These are phyloP conservation scores for Polypedilum vanderplanki DNA, from an alignment of 1,140 invertebrate species.

Conservation along the genomic window DNA sequence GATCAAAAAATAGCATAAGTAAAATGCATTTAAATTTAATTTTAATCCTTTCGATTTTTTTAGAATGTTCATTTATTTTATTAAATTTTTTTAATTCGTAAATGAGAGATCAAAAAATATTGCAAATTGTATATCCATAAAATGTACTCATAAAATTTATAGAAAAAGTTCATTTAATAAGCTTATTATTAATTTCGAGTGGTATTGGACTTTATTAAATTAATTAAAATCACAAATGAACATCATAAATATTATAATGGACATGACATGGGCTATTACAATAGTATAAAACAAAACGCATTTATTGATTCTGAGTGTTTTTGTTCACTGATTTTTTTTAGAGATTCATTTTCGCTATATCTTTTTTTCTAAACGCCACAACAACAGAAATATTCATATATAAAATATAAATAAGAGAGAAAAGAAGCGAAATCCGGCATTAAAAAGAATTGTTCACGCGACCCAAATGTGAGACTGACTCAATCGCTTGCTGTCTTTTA, in stretches of 20 bases:
- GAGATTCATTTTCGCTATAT: no score
- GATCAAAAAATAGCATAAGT: no score
- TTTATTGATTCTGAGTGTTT: no score
- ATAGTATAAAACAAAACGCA: no score
- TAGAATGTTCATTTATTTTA: neutral
- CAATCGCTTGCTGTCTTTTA: neutral
- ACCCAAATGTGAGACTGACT: neutral
- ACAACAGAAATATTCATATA: no score
- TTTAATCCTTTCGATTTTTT: neutral
- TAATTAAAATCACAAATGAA: no score
- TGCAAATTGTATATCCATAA: neutral
- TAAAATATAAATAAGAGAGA: no score
- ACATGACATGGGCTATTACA: no score
- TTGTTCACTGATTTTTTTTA: no score
- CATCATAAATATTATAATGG: no score
- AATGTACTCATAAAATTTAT: neutral
- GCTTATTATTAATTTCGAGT: neutral
- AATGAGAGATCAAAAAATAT: neutral
- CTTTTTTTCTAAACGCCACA: no score
- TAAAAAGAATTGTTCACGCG: constrained; percentile 15
- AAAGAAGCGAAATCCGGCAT: neutral
- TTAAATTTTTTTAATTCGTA: neutral
- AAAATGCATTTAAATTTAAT: neutral
- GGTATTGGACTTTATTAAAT: no score
- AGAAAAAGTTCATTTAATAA: constrained; percentile 14